Conservation (phyloP, 2,888 invertebrate species). For the Diarsia mendica region DNA sequence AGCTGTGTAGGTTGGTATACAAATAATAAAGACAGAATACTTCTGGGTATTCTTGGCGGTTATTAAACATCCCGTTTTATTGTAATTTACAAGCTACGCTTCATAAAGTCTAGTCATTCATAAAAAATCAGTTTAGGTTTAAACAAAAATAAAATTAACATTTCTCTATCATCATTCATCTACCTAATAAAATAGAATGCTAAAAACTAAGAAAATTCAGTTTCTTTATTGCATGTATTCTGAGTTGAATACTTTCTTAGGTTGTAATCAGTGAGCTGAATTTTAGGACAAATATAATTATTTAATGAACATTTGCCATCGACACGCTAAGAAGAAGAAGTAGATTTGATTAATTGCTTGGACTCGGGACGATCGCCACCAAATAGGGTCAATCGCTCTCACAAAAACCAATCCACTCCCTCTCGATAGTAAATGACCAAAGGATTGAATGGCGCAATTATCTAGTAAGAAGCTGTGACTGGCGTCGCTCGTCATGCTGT, state of each 20-base stretch:
- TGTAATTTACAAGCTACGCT: no score
- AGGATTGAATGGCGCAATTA: slow-evolving; percentile 41
- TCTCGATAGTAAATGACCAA: slow-evolving; percentile 32
- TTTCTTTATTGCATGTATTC: no score
- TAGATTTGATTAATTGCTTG: slow-evolving; percentile 71
- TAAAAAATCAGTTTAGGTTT: no score
- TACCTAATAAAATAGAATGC: no score
- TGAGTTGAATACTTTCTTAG: slow-evolving; percentile 45
- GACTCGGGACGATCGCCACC: slow-evolving; percentile 51
- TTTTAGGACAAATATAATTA: no score
- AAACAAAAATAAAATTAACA: no score
- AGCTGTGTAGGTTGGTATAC: background rate
- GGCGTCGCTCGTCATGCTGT: slow-evolving; percentile 33
- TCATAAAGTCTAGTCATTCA: no score
- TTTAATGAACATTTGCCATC: no score
- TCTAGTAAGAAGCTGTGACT: slow-evolving; percentile 28
- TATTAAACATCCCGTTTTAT: no score
- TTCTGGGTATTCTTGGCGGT: background rate
- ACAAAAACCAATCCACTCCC: slow-evolving; percentile 46
- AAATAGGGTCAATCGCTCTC: slow-evolving; percentile 71
- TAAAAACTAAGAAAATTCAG: no score
- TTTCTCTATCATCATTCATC: no score
- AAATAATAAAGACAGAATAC: background rate
- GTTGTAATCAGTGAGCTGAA: slow-evolving; percentile 55
- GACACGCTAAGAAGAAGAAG: slow-evolving; percentile 13